phyloP scores from a whole-genome alignment of 2,797 vertebrate genomes.

The Alfaro cultratus region DNA sequence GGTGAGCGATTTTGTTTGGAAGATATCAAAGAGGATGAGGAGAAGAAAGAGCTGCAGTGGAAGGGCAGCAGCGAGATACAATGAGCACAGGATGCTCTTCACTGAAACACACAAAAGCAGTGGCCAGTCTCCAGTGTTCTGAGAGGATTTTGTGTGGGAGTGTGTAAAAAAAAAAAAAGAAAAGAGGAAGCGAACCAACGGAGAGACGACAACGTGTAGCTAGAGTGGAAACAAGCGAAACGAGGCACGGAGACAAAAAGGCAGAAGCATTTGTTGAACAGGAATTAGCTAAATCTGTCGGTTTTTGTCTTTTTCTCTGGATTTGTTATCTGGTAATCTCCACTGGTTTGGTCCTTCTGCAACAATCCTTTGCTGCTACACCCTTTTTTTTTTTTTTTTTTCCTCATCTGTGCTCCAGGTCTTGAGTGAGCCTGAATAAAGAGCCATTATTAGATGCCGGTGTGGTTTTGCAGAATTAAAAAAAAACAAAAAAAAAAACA shows the following conservation, averaged over 20 bases:
- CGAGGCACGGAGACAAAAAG: slow-evolving; percentile 41
- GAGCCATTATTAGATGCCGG: slow-evolving; percentile 49
- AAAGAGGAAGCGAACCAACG: slow-evolving; percentile 62
- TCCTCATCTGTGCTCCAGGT: slow-evolving; percentile 45
- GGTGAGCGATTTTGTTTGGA: slow-evolving; percentile 13
- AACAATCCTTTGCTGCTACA: slow-evolving; percentile 28
- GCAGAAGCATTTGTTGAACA: slow-evolving; percentile 34
- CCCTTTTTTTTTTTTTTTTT: slow-evolving; percentile 20
- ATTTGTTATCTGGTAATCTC: slow-evolving; percentile 25
- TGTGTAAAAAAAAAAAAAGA: slow-evolving; percentile 37
- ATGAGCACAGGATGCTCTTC: slow-evolving; percentile 44
- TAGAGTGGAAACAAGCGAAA: slow-evolving; percentile 46
- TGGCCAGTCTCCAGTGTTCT: slow-evolving; percentile 68
- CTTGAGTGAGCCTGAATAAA: slow-evolving; percentile 50
- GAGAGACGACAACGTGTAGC: slow-evolving; percentile 39
- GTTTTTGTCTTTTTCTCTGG: slow-evolving; percentile 21
- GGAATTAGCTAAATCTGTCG: slow-evolving; percentile 38
- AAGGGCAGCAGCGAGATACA: slow-evolving; percentile 31
- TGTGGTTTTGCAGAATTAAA: slow-evolving; percentile 47
- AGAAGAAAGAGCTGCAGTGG: slow-evolving; percentile 11
- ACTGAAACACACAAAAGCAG: slow-evolving; percentile 59
- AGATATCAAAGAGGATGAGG: slow-evolving; percentile 22
- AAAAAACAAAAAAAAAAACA: slow-evolving; percentile 19
- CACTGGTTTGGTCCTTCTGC: slow-evolving; percentile 21
- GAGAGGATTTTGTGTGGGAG: slow-evolving; percentile 73